These are phyloP conservation scores for Oryzias woworae DNA, from an alignment of 2,113 vertebrate genomes.

Conservation along the genomic window DNA sequence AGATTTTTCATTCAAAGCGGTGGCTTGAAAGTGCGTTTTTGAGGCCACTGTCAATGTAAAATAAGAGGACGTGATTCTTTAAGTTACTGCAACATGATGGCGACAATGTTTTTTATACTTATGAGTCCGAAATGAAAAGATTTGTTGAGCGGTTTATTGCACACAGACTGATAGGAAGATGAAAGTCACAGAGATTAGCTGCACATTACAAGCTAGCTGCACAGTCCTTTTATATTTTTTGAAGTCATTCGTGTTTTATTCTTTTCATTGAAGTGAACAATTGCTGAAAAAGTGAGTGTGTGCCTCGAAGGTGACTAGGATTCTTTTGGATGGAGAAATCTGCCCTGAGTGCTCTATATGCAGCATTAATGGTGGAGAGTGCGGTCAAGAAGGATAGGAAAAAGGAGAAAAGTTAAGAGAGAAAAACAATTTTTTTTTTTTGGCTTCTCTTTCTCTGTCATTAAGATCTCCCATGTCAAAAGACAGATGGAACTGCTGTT, in stretches of 20 bases:
- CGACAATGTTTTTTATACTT: too few relatives aligned
- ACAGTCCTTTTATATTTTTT: too few relatives aligned
- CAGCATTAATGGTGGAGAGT: slow-evolving; percentile 73
- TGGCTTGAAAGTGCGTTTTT: too few relatives aligned
- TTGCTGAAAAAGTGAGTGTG: slow-evolving; percentile 29
- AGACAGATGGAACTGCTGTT: slow-evolving; percentile 71
- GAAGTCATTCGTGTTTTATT: slow-evolving; percentile 30
- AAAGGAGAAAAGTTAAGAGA: slow-evolving; percentile 41
- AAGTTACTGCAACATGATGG: too few relatives aligned
- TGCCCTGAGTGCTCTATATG: slow-evolving; percentile 68
- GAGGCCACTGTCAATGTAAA: too few relatives aligned
- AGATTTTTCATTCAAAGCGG: too few relatives aligned
- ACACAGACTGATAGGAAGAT: slow-evolving; percentile 32
- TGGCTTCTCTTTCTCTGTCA: slow-evolving; percentile 77
- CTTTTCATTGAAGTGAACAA: slow-evolving; percentile 34
- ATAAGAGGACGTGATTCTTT: too few relatives aligned
- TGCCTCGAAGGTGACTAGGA: slow-evolving; percentile 65
- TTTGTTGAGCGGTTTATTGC: neutral
- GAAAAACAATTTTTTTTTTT: slow-evolving; percentile 51
- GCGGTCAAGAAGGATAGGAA: slow-evolving; percentile 61
- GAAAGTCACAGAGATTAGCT: too few relatives aligned
- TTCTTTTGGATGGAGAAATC: slow-evolving; percentile 58
- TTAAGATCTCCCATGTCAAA: slow-evolving; percentile 79
- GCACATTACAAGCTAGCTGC: too few relatives aligned
- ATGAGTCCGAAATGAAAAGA: too few relatives aligned